phyloP scores from a whole-genome alignment of 2,797 vertebrate genomes.

The Gymnocypris eckloni region DNA sequence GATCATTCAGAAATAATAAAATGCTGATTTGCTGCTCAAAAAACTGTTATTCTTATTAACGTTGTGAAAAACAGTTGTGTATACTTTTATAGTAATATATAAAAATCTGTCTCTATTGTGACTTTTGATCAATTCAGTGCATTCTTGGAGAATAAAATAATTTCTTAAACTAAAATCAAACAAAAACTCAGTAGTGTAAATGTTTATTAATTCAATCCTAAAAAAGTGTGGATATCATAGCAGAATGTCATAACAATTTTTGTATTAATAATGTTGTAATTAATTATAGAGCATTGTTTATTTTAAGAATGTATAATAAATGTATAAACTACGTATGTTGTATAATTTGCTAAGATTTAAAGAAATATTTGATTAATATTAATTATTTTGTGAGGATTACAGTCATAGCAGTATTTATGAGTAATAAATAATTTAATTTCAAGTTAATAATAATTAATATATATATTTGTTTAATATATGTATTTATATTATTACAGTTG shows the following conservation, averaged over 20 bases:
- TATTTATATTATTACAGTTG: not conserved
- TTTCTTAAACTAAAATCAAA: not conserved
- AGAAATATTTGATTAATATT: not conserved
- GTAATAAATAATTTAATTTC: not conserved
- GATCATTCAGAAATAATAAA: not conserved
- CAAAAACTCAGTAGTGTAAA: not conserved
- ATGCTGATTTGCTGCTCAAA: not conserved
- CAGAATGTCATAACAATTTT: not conserved
- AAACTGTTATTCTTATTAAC: not conserved
- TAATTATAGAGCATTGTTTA: not conserved
- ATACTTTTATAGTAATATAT: not conserved
- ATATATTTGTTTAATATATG: not conserved
- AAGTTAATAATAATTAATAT: not conserved
- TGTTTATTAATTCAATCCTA: not conserved
- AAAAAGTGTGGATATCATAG: not conserved
- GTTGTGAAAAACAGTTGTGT: not conserved
- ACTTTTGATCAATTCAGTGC: not conserved
- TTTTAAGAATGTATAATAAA: not conserved
- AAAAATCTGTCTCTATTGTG: not conserved
- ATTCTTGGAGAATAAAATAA: not conserved
- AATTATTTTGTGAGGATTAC: not conserved
- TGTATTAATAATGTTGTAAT: not conserved
- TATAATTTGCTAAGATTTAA: not conserved
- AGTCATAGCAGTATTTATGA: not conserved
- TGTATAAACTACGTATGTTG: not conserved